Evolutionary conservation across 1,140 invertebrate species (phyloP), one percentile per base, ranked within the genome.

Genomic region (Hesperophylax magnus): DNA sequence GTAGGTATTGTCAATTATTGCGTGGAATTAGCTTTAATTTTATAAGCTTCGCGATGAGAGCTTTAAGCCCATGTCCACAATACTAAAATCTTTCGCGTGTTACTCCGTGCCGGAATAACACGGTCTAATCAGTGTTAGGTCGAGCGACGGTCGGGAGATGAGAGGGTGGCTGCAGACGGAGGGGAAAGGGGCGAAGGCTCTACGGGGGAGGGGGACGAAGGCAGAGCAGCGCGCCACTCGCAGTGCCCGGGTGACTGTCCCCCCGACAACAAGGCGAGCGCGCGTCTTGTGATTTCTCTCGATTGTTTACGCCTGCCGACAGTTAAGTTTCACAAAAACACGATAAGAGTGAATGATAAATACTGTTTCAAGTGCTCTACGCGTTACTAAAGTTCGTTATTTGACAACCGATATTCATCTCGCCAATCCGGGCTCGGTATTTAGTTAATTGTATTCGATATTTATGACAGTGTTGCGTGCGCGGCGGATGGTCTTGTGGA

Each of bases 191-290:
- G 5, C 27, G 27, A 27, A 27, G 27, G 27, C 27, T 27, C 27
- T 27, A 84, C 85, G 85, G 77, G 56, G 86, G 84, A 85, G 87
- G 86, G 83, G 86, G 79, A 17, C 39, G 88, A 85, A 87, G 86
- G 82, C 84, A 82, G 86, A 81, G 87, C 87, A 56, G 69, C 18
- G 85, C 85, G 83, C 83, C 79, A 85, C 86, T 86, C 75, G 58
- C 79, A 77, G 75, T 77, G 79, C 78, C 69, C 82, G 82, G 69
- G 75, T 79, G 78, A 79, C 78, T 74, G 78, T 76, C 77, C 81
- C 77, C 77, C 53, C 52, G 81, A 71, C 34, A 60, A 58, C 77
- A 18, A 54, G 60, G 52, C 56, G 58, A 31, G 72, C 74, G 71
- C 71, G 71, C 31, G 39, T 47, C 20, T 24, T 22, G 71, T 20